Base-by-base conservation (phyloP, 2,888 invertebrate genomes). In the Chrysolina americana region DNA sequence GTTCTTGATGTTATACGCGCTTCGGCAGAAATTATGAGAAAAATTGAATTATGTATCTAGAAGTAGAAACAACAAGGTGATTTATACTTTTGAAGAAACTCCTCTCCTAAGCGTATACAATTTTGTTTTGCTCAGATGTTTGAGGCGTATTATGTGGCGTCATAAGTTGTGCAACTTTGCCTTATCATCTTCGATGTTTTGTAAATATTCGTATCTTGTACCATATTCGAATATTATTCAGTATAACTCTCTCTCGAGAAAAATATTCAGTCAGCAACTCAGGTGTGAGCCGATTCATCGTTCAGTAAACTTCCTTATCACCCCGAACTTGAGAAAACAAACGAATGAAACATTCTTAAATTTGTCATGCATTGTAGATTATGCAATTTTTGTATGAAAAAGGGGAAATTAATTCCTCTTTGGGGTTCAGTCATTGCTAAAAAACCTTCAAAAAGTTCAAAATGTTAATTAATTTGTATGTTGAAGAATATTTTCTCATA, bases 161-260 rank as follows among this genome's bases (percentile, higher is more conserved):
- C n/a, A 15, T 41, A 10, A 53, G 4, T 21, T 10, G n/a, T 47
- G 65, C 41, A 53, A 36, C 17, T 59, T 28, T 36, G 15, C 8
- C 28, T n/a, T n/a, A 59, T 59, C 59, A 9, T 59, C 8, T 28
- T 50, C 50, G 50, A 17, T 59, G 59, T 59, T 59, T 59, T 28
- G 59, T 59, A 59, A 53, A 53, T 53, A 53, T 11, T 28, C 59
- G n/a, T 6, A 59, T 59, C 15, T 19, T 9, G 2, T 28, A 23
- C 15, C 59, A 36, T 8, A 8, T 36, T 36, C 36, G 8, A 36
- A 8, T 28, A 36, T 59, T 59, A 36, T 59, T 28, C 15, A 23
- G 15, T 28, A 4, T 13, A 9, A 11, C 21, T 11, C 50, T 5
- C 19, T 50, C 1, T 4, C 5, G 50, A 28, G 28, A 28, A 59